Evolutionary conservation across 1,140 invertebrate genomes (phyloP), one percentile per base, ranked within the genome.

Genomic region (Anastatus disparis): DNA sequence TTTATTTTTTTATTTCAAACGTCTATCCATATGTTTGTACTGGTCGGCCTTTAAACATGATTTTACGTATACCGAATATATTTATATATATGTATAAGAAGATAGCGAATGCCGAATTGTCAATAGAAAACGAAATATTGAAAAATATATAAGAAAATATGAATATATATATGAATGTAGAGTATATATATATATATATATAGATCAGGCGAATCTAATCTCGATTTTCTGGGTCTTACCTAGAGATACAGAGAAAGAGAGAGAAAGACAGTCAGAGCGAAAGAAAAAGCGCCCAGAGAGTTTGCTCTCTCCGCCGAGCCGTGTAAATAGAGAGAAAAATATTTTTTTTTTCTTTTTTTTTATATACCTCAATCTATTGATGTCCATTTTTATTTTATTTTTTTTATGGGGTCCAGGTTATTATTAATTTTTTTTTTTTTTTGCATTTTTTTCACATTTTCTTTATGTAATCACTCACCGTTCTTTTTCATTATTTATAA

Each of bases 401-500:
- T n/a, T 64, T 26, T 61, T 65, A 15, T 64, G 68, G 72, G 73
- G 72, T 71, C 64, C 56, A 77, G 76, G 74, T 72, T 75, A 70
- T 58, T 46, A 50, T 44, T n/a, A n/a, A 48, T 22, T 62, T 69
- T 40, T 71, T 59, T 53, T 62, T 35, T 24, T 46, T 7, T 35
- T 62, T 15, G 46, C 61, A 70, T 70, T 42, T 73, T n/a, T 75
- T 74, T 59, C 66, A 74, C 76, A 74, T 44, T 55, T 63, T 40
- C n/a, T 65, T 73, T 69, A 64, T 73, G 71, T 70, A 71, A 72
- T 73, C 70, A 68, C 68, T 70, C 63, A 71, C 66, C 74, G 67
- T 74, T 78, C 46, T 70, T n/a, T n/a, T 35, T 61, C 65, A 73
- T 76, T 76, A 77, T 76, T 76, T 77, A 77, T 78, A 66, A 73